phyloP scores from a whole-genome alignment of 2,113 vertebrate genomes.

The Rattus rattus region DNA sequence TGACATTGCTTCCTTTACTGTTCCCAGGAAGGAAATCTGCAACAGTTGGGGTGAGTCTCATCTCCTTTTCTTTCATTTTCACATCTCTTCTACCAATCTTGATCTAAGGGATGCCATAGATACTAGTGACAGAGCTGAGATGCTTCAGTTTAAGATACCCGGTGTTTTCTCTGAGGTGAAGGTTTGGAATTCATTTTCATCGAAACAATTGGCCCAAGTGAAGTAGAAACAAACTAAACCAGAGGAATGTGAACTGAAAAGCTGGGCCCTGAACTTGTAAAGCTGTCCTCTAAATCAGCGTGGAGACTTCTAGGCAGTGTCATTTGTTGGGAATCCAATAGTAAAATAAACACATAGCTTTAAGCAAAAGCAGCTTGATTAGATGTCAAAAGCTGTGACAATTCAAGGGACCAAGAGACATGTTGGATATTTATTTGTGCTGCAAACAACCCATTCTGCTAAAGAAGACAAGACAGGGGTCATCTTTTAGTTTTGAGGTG shows the following conservation, averaged over 20 bases:
- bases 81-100: too few species aligned
- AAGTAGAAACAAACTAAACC: not conserved
- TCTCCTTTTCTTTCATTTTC: not conserved
- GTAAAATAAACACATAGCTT: not conserved
- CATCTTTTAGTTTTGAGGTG: not conserved
- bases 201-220: not conserved
- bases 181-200: not conserved
- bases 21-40: not conserved
- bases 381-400: not conserved
- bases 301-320: not conserved
- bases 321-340: not conserved
- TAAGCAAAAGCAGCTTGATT: not conserved
- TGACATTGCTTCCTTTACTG: not conserved
- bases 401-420: not conserved
- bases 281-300: not conserved
- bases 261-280: not conserved
- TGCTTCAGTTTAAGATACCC: not conserved
- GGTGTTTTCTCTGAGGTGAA: not conserved
- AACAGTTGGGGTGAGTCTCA: not conserved
- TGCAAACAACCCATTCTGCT: not conserved
- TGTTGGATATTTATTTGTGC: not conserved
- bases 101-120: not conserved
- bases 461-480: not conserved
- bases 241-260: not conserved
- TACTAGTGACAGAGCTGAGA: not conserved